phyloP scores from a whole-genome alignment of 2,888 invertebrate species.

The Branchellion lobata region DNA sequence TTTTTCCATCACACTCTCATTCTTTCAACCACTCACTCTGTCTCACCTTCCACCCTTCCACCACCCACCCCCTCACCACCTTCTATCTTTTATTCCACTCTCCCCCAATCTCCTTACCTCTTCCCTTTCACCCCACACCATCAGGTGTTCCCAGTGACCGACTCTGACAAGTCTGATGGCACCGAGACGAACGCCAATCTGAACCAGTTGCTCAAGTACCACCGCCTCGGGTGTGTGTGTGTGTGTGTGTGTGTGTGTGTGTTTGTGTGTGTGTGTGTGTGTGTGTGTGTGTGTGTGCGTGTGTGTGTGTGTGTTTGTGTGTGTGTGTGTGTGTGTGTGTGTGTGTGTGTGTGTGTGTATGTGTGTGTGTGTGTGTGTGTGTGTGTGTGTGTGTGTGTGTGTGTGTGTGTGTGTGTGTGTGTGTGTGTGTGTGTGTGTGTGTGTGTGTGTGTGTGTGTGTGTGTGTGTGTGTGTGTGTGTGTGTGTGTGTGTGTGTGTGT shows the following conservation, averaged over 20 bases:
- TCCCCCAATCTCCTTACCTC: neutral
- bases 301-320: conserved; percentile 45
- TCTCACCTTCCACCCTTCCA: neutral
- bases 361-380: conserved; percentile 31
- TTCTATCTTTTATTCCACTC: neutral
- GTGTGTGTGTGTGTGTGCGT: conserved; percentile 41
- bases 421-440: neutral
- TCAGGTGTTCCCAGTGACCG: conserved; percentile 60
- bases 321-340: conserved; percentile 44
- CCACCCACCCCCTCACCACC: neutral
- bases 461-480: neutral
- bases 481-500: neutral
- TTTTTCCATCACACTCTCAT: too few species aligned
- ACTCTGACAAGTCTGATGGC: conserved; percentile 84
- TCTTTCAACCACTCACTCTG: neutral
- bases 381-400: neutral
- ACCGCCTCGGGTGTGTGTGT: conserved; percentile 75
- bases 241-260: conserved; percentile 38
- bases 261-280: conserved; percentile 45
- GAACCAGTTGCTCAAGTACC: conserved; percentile 91
- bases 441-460: neutral
- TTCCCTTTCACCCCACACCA: neutral
- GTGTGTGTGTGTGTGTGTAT: conserved; percentile 35
- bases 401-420: neutral
- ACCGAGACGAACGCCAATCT: conserved; percentile 81